These are phyloP conservation scores for Torymus tubicola DNA, from an alignment of 2,888 invertebrate species.

Conservation along the genomic window DNA sequence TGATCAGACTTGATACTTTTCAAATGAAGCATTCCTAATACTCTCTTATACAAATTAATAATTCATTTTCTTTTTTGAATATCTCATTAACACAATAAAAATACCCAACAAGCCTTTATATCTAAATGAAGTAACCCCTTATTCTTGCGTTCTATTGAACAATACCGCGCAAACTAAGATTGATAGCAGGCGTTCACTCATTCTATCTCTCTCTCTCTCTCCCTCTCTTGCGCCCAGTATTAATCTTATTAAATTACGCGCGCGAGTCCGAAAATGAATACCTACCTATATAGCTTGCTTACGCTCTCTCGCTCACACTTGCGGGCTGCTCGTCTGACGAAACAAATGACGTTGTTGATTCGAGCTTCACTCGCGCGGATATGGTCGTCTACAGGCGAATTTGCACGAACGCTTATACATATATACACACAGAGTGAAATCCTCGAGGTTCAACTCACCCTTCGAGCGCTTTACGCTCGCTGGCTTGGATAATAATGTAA, in stretches of 20 bases:
- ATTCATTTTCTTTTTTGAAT: no score
- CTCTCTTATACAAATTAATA: no score
- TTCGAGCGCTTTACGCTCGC: constrained; percentile 65
- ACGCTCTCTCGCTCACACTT: neutral
- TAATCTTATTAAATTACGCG: constrained; percentile 50
- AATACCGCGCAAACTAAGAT: constrained; percentile 32
- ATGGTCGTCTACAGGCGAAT: neutral
- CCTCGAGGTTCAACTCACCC: neutral
- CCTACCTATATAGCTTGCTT: constrained; percentile 17
- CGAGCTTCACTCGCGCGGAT: constrained; percentile 2
- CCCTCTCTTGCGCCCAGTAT: neutral
- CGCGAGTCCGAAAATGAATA: constrained; percentile 36
- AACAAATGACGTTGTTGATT: constrained; percentile 50
- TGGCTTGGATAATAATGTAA: constrained; percentile 69
- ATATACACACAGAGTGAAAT: constrained; percentile 1
- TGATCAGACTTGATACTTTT: no score
- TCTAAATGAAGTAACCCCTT: constrained; percentile 21
- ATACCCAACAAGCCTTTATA: neutral
- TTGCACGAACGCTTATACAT: no score
- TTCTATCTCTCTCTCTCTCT: neutral
- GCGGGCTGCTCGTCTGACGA: neutral
- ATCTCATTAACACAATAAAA: no score
- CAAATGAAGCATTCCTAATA: no score
- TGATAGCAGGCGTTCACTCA: constrained; percentile 12
- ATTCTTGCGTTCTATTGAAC: constrained; percentile 27